A percentile compares a stretch with the other conserved stretches of the same genome.
Conservation (phyloP, 2,888 invertebrate species). For the Dioctria linearis region DNA sequence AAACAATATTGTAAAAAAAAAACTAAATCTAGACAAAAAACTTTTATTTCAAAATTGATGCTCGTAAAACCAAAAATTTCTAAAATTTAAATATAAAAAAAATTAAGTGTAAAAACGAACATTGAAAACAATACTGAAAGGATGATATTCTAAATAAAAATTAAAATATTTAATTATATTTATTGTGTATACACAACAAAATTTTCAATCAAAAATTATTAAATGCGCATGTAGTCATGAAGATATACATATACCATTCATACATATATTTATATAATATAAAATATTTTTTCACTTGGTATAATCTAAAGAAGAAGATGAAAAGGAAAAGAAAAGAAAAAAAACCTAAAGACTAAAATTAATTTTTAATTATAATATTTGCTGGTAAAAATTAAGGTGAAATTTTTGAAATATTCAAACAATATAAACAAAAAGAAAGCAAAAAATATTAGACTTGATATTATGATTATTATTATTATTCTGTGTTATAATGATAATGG, state of each 20-base stretch:
- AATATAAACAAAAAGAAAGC: slow-evolving; percentile 33
- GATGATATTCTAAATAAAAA: slow-evolving; percentile 47
- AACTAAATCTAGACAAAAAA: not conserved
- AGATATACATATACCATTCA: not conserved
- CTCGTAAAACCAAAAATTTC: not conserved
- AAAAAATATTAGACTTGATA: slow-evolving; percentile 35
- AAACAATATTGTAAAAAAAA: not conserved
- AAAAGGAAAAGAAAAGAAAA: no score
- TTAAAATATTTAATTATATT: slow-evolving; percentile 38
- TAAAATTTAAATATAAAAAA: slow-evolving; percentile 1
- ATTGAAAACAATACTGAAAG: slow-evolving; percentile 17
- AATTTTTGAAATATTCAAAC: slow-evolving; percentile 48
- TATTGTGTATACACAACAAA: slow-evolving; percentile 12
- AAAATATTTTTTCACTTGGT: slow-evolving; percentile 51
- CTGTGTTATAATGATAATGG: slow-evolving; percentile 7
- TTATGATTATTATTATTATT: slow-evolving; percentile 34
- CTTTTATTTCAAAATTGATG: slow-evolving; percentile 2
- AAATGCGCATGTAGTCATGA: slow-evolving; percentile 25
- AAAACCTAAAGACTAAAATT: slow-evolving; percentile 48
- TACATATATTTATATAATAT: not conserved
- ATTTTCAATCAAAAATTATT: slow-evolving; percentile 40
- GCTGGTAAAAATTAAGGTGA: slow-evolving; percentile 38
- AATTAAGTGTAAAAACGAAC: slow-evolving; percentile 4
- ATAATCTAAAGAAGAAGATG: not conserved
- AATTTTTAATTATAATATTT: slow-evolving; percentile 39